These are phyloP conservation scores for Hoplias malabaricus DNA, from an alignment of 2,113 vertebrate species.

Conservation along the genomic window DNA sequence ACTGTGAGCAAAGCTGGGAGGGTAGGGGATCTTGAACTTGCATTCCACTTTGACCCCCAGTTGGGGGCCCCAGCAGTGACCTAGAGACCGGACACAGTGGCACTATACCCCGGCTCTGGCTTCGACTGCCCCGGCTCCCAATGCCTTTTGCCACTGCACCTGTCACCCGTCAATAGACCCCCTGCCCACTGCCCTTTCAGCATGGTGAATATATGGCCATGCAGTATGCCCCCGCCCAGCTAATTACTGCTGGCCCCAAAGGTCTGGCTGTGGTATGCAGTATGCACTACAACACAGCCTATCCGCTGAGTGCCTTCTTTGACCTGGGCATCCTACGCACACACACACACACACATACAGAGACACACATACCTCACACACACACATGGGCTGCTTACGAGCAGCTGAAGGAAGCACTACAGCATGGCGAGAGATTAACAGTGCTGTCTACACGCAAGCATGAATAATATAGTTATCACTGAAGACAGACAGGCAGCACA, in stretches of 20 bases:
- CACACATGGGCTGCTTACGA: slow-evolving; percentile 7
- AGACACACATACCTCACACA: slow-evolving; percentile 28
- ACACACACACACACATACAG: slow-evolving; percentile 9
- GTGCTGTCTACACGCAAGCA: slow-evolving; percentile 75
- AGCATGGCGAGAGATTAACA: slow-evolving; percentile 67
- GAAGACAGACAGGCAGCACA: slow-evolving; percentile 67
- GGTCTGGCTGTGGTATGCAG: slow-evolving; percentile 33
- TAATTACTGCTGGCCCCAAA: slow-evolving; percentile 79
- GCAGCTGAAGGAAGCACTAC: slow-evolving; percentile 41
- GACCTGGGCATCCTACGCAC: slow-evolving; percentile 20
- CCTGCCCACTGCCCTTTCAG: slow-evolving; percentile 84
- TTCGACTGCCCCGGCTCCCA: slow-evolving; percentile 69
- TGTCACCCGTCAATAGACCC: slow-evolving; percentile 86
- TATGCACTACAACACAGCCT: slow-evolving; percentile 15
- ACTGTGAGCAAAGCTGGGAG: slow-evolving; percentile 39
- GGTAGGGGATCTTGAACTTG: slow-evolving; percentile 59
- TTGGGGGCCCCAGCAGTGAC: slow-evolving; percentile 57
- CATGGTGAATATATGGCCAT: slow-evolving; percentile 84
- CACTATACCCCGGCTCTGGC: slow-evolving; percentile 67
- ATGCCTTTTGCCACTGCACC: slow-evolving; percentile 80
- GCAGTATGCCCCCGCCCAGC: slow-evolving; percentile 73
- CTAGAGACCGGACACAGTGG: slow-evolving; percentile 52
- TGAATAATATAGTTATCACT: slow-evolving; percentile 76
- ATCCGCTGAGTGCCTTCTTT: slow-evolving; percentile 17
- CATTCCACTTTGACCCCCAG: slow-evolving; percentile 63